Base-by-base conservation (phyloP, 2,888 invertebrate species). In the Capitulum mitella region DNA sequence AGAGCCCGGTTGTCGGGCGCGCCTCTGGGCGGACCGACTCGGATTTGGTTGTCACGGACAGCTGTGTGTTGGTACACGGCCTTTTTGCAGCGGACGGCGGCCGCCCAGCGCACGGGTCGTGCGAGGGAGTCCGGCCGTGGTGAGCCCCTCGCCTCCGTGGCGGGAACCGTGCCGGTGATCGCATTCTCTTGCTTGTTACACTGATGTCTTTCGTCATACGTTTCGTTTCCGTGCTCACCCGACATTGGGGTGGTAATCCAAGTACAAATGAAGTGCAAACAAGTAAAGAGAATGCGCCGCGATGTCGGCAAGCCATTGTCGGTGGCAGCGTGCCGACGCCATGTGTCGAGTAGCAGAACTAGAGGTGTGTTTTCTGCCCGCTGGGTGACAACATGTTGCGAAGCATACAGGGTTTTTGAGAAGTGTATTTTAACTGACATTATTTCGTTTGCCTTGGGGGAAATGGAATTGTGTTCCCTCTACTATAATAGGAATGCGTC, bases 211-310 rank as follows among this genome's bases (percentile, higher is more conserved):
- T 70, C 64, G 37, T 22, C n/a, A 3, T 70, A 3, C 34, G 19
- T 61, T 32, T 61, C 5, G 26, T 26, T 26, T 32, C 14, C 32
- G 14, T 16, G 29, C 32, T n/a, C 61, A 26, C 54, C 54, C 54
- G 26, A 26, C 5, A 54, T 70, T 19, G 22, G 32, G 64, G 64
- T 10, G 32, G 64, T 14, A 70, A 70, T 6, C 64, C 16, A 70
- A 70, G 64, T 70, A 70, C 64, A 70, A 70, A 70, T 34, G 1
- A 70, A 70, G 64, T 70, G 64, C 64, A 70, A 70, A 70, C 64
- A 70, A 70, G 64, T 61, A 16, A 70, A 70, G 64, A 70, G 64
- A 70, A 16, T 34, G 64, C 64, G n/a, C 37, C 37, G 32, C 12
- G 54, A n/a, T n/a, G 54, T 3, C 51, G 12, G 51, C 12, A 16